Conservation (phyloP, 2,113 vertebrate genomes). For the Panurus biarmicus region DNA sequence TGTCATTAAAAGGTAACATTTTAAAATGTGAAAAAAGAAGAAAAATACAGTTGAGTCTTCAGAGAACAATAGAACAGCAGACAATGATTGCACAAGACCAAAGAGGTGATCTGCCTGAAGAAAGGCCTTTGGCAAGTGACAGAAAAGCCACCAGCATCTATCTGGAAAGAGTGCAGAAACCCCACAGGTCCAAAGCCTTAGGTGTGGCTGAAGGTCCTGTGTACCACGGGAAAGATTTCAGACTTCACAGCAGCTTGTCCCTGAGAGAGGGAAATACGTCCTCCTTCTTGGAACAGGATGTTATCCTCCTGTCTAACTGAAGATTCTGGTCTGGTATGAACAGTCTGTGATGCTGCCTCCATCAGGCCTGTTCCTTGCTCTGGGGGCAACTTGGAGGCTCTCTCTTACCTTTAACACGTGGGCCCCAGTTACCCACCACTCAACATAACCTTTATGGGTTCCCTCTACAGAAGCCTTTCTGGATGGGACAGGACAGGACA, state of each 20-base stretch:
- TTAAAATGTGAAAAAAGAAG: conserved; percentile 64
- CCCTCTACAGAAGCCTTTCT: conserved; percentile 11
- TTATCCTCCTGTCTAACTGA: neutral
- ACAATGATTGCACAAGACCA: conserved; percentile 50
- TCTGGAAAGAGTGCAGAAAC: neutral
- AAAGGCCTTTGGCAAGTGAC: conserved; percentile 29
- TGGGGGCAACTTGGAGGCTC: conserved; percentile 9
- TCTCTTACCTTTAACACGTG: neutral
- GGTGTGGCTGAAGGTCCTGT: neutral
- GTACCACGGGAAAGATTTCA: neutral
- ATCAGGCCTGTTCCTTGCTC: neutral
- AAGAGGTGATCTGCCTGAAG: conserved; percentile 33
- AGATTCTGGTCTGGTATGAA: neutral
- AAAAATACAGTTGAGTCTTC: conserved; percentile 58
- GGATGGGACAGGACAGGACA: neutral
- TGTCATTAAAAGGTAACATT: conserved; percentile 41
- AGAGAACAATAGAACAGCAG: conserved; percentile 25
- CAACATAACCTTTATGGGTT: neutral
- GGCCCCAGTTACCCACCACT: neutral
- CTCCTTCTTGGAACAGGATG: conserved; percentile 6
- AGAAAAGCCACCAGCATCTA: neutral
- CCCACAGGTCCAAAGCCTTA: neutral
- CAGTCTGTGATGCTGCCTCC: neutral
- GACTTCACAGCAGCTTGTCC: conserved; percentile 4
- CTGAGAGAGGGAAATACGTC: neutral